Evolutionary conservation across 2,113 vertebrate species (phyloP).

Genomic region (Solenodon paradoxus): DNA sequence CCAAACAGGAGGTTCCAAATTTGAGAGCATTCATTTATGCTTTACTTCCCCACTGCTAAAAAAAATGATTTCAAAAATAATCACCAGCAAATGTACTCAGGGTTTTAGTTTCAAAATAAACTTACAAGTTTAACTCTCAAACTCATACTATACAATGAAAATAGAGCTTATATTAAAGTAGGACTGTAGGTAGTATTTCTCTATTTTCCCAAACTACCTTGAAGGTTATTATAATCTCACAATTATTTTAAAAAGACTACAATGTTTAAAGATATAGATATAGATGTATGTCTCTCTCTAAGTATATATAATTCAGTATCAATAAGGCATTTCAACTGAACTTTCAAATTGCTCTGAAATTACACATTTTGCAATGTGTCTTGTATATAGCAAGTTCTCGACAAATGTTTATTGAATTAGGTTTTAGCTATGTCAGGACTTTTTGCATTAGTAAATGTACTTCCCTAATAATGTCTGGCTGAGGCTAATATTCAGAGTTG

Average conservation of each 20-base stretch:
- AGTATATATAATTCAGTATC: not conserved
- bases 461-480: constrained; percentile 28
- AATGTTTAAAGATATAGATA: not conserved
- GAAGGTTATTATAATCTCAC: not conserved
- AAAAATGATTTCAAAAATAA: constrained; percentile 22
- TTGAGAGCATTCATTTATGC: not conserved
- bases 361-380: not conserved
- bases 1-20: not conserved
- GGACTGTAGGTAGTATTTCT: not conserved
- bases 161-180: not conserved
- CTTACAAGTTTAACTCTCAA: not conserved
- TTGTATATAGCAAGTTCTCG: not conserved
- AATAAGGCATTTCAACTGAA: constrained; percentile 18
- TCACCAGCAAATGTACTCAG: not conserved
- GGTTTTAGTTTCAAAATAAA: constrained; percentile 44
- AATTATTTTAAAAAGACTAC: not conserved
- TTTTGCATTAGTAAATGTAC: constrained; percentile 2
- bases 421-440: not conserved
- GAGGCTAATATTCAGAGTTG: not conserved
- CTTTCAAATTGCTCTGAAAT: constrained; percentile 20
- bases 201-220: constrained; percentile 17
- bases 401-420: not conserved
- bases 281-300: not conserved
- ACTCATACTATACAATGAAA: constrained; percentile 43
- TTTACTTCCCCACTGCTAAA: not conserved